A percentile compares a stretch with the other conserved stretches of the same genome.
phyloP scores from a whole-genome alignment of 2,888 invertebrate genomes.

The Drosophila merina region DNA sequence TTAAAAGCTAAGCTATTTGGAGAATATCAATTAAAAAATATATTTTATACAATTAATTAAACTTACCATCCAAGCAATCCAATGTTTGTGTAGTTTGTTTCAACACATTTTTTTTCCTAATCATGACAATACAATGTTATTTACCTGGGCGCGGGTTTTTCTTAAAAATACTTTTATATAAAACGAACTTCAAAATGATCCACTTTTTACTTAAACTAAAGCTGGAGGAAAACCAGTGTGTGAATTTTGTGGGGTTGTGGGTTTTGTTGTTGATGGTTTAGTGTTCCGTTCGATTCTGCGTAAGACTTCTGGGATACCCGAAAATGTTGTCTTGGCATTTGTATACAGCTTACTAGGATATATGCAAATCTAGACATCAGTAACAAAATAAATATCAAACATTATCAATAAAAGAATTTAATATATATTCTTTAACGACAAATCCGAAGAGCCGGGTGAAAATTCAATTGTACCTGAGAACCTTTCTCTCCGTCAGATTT shows the following conservation, averaged over 20 bases:
- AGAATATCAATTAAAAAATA: too few species aligned
- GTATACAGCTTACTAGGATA: neutral
- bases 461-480: constrained; percentile 2
- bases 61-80: too few species aligned
- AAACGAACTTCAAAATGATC: neutral
- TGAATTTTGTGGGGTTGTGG: neutral
- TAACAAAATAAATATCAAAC: too few species aligned
- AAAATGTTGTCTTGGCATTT: neutral
- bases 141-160: neutral
- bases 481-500: neutral
- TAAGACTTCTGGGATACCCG: neutral
- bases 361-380: neutral
- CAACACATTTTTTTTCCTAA: too few species aligned
- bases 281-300: neutral
- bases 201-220: neutral
- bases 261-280: neutral
- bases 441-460: constrained; percentile 1
- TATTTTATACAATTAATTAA: too few species aligned
- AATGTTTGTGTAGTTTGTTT: too few species aligned
- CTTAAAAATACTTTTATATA: neutral
- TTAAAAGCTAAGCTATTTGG: too few species aligned
- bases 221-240: neutral
- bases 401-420: neutral
- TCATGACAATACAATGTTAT: too few species aligned
- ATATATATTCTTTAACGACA: neutral